Conservation (phyloP, 2,888 invertebrate genomes). For the Teleiodes luculella region DNA sequence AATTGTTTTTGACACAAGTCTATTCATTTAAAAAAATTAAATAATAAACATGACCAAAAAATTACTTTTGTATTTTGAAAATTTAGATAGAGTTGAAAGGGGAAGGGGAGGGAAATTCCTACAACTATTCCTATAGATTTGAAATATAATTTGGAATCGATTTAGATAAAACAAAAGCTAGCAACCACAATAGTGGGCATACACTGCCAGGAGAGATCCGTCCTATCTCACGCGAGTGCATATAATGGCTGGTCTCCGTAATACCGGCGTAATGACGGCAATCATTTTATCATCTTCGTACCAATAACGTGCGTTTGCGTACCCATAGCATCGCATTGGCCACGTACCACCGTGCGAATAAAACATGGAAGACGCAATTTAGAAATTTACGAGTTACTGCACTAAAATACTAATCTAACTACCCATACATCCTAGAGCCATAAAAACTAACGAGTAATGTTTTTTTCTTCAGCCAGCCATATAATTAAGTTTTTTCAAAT, state of each 20-base stretch:
- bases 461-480: too few species aligned
- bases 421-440: neutral
- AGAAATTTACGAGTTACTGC: slow-evolving; percentile 1
- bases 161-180: slow-evolving; percentile 18
- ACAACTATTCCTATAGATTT: neutral
- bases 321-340: slow-evolving; percentile 32
- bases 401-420: too few species aligned
- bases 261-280: slow-evolving; percentile 68
- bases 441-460: too few species aligned
- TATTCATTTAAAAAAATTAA: too few species aligned
- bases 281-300: slow-evolving; percentile 73
- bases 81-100: too few species aligned
- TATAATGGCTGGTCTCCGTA: slow-evolving; percentile 54
- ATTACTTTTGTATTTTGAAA: too few species aligned
- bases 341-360: slow-evolving; percentile 53
- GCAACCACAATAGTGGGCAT: slow-evolving; percentile 33
- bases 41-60: too few species aligned
- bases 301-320: slow-evolving; percentile 58
- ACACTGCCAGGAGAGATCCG: slow-evolving; percentile 15
- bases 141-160: slow-evolving; percentile 12
- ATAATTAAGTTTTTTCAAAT: too few species aligned
- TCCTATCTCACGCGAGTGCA: slow-evolving; percentile 57
- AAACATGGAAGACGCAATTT: slow-evolving; percentile 12
- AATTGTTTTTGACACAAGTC: too few species aligned
- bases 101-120: neutral